phyloP scores from a whole-genome alignment of 2,113 vertebrate species.

The Pterocles orientalis region DNA sequence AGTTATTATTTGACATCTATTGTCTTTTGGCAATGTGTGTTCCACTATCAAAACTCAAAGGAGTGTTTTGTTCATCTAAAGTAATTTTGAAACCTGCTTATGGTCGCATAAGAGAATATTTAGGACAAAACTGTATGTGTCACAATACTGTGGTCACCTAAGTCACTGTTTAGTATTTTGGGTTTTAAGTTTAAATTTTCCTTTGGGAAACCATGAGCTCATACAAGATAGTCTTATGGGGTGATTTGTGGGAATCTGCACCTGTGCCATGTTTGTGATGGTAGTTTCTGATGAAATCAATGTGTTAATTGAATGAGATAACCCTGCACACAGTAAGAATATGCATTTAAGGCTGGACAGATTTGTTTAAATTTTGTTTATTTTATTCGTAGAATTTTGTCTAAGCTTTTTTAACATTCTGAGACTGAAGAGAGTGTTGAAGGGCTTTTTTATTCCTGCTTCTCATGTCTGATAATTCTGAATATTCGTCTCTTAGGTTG shows the following conservation, averaged over 20 bases:
- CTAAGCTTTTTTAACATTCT: neutral
- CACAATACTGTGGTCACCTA: neutral
- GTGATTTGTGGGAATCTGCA: neutral
- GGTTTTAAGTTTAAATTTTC: neutral
- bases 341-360: neutral
- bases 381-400: neutral
- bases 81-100: neutral
- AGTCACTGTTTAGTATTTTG: neutral
- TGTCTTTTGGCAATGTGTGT: neutral
- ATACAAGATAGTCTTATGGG: neutral
- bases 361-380: neutral
- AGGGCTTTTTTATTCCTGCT: neutral
- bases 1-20: neutral
- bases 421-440: neutral
- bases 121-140: neutral
- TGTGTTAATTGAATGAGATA: neutral
- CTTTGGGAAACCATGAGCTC: neutral
- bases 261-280: accelerated
- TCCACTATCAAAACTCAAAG: neutral
- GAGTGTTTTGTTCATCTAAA: neutral
- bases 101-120: neutral
- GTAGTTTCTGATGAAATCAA: neutral
- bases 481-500: neutral
- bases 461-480: neutral
- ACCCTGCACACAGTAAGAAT: neutral